Evolutionary conservation across 2,888 invertebrate genomes (phyloP), one percentile per base, ranked within the genome.

Genomic region (Agonopterix arenella): DNA sequence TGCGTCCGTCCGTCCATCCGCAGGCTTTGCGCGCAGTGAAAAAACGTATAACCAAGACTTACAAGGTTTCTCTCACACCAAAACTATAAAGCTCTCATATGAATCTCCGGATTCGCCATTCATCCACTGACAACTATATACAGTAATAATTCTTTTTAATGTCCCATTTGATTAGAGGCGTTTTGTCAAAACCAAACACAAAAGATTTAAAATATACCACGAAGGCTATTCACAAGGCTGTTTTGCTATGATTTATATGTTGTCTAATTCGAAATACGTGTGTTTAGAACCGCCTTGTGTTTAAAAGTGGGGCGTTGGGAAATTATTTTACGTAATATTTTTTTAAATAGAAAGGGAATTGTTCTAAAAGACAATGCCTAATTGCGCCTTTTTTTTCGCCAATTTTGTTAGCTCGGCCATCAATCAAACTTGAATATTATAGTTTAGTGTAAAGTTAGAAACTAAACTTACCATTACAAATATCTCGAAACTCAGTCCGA

Each of bases 111-210:
- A 78, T 78, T 77, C 70, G 64, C 80, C 61, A 85, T 86, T 84
- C 84, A 82, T 63, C 51, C 64, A 62, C 65, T 80, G 84, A 82
- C 82, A 84, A 71, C 76, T 80, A 75, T 77, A 77, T 76, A 80
- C 67, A 72, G 79, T 70, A 73, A 88, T 89, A 80, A 79, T 74
- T 88, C 84, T 84, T 85, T 80, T 77, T 89, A 86, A 84, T 88
- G 82, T 67, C 70, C 72, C 73, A 83, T 86, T 84, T 86, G 85
- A 89, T 85, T 79, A 72, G 68, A 71, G 70, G 67, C 75, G 64
- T 70, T 73, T 70, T 68, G 73, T 80, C 73, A 71, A 76, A 80
- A 73, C 60, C 50, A 52, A 50, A 68, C 58, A 85, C 84, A 85
- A 88, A 80, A 71, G 77, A 65, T 59, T 70, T 48, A 72, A 76